Percentiles rank a stretch among this genome's conserved stretches.
Conservation (phyloP, 2,888 invertebrate species). For the Mesoligia furuncula region DNA sequence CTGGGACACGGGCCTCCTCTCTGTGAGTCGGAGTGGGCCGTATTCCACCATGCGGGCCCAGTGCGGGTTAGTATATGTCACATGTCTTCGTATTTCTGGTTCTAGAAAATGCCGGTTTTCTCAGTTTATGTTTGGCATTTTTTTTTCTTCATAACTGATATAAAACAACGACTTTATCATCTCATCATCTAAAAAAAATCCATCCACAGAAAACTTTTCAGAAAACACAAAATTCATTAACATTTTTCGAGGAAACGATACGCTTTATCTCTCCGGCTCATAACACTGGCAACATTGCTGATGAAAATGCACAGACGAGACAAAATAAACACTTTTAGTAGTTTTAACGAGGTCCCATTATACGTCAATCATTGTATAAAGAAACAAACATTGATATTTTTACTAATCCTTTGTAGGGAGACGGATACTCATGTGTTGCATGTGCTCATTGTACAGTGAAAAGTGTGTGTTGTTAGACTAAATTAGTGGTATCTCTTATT, state of each 20-base stretch:
- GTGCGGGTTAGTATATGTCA: no score
- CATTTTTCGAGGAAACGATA: slow-evolving; percentile 34
- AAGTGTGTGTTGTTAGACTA: slow-evolving; percentile 38
- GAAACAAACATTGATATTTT: slow-evolving; percentile 66
- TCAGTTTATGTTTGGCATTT: background rate
- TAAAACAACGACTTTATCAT: background rate
- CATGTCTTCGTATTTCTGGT: no score
- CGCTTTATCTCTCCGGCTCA: slow-evolving; percentile 26
- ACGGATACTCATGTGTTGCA: slow-evolving; percentile 37
- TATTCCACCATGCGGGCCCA: no score
- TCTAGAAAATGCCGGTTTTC: no score
- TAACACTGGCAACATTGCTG: slow-evolving; percentile 37
- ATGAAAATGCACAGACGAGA: slow-evolving; percentile 53
- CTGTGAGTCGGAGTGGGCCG: no score
- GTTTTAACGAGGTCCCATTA: slow-evolving; percentile 66
- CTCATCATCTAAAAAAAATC: background rate
- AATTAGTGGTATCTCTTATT: background rate
- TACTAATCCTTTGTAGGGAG: slow-evolving; percentile 56
- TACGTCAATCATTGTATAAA: slow-evolving; percentile 69
- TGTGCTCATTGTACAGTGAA: slow-evolving; percentile 44
- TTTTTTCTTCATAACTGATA: no score
- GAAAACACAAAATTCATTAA: slow-evolving; percentile 17
- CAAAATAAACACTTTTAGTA: slow-evolving; percentile 70
- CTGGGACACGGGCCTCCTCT: no score
- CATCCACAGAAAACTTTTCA: slow-evolving; percentile 3